Evolutionary conservation across 2,113 vertebrate genomes (phyloP).

Genomic region (Bubo bubo): DNA sequence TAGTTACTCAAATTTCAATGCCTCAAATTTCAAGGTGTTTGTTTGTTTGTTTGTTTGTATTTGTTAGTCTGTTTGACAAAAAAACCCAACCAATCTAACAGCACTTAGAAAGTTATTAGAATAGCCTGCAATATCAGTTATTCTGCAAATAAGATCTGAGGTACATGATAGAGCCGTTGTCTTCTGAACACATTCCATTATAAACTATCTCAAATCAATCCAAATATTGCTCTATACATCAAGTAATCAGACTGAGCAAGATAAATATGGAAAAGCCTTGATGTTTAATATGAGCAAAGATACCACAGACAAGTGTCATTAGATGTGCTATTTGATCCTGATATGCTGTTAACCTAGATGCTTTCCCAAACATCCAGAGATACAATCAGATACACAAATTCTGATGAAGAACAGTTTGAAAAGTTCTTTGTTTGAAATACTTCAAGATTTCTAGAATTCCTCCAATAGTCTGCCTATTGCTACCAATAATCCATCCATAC

Average conservation of each 20-base stretch:
- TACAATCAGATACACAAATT: not conserved
- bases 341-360: not conserved
- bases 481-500: not conserved
- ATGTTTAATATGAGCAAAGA: not conserved
- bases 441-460: not conserved
- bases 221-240: not conserved
- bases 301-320: not conserved
- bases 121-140: not conserved
- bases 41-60: not conserved
- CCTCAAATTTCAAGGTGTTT: fast-evolving
- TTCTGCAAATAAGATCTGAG: not conserved
- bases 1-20: not conserved
- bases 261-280: not conserved
- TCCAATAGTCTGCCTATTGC: not conserved
- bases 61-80: not conserved
- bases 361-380: not conserved
- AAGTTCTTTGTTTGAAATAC: not conserved
- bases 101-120: not conserved
- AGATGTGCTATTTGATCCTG: not conserved
- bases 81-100: not conserved
- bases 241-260: not conserved
- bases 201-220: not conserved
- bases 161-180: not conserved
- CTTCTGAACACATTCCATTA: not conserved
- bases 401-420: not conserved